Evolutionary conservation across 2,888 invertebrate species (phyloP), one percentile per base, ranked within the genome.

Genomic region (Cheilosia soror): DNA sequence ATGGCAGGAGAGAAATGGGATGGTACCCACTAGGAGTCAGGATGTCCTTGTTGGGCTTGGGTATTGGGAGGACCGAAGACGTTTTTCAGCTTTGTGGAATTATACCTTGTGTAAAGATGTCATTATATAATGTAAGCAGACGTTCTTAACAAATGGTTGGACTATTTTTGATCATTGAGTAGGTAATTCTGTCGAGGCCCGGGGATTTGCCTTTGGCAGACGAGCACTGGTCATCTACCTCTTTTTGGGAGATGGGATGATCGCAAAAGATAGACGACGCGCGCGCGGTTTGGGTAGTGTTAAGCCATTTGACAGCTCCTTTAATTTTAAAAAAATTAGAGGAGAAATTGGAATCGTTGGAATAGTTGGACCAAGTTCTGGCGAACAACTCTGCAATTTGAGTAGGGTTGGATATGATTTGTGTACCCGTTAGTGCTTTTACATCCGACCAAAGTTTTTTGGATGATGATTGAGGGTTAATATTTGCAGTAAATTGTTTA

Each of bases 51-150:
- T 42, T 42, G 6, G 42, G 42, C 29, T 29, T 31, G 2, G 62
- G 62, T 47, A 62, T 31, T 13, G 47, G n/a, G 13, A 44, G 5
- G 4, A 62, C 9, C 7, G 29, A 25, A 4, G 62, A 27, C 1
- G 47, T 27, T 62, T 62, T 62, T n/a, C 62, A 49, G 15, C 9
- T 33, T 13, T 63, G 63, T n/a, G 63, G 63, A 5, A 33, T 63
- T 13, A 25, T 49, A 3, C 63, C 37, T 4, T 31, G 31, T 3
- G n/a, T 13, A n/a, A 63, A 42, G 20, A 63, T 49, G 5, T 49
- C 27, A 7, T 63, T 63, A 31, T 47, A 63, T 4, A 63, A 15
- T 11, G 4, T 6, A 6, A 31, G 6, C 31, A 44, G n/a, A 7
- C 62, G 7, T n/a, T 3, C 15, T 31, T 29, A 47, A n/a, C 6